Evolutionary conservation across 2,797 vertebrate genomes (phyloP), one percentile per base, ranked within the genome.

Genomic region (Staurois parvus): DNA sequence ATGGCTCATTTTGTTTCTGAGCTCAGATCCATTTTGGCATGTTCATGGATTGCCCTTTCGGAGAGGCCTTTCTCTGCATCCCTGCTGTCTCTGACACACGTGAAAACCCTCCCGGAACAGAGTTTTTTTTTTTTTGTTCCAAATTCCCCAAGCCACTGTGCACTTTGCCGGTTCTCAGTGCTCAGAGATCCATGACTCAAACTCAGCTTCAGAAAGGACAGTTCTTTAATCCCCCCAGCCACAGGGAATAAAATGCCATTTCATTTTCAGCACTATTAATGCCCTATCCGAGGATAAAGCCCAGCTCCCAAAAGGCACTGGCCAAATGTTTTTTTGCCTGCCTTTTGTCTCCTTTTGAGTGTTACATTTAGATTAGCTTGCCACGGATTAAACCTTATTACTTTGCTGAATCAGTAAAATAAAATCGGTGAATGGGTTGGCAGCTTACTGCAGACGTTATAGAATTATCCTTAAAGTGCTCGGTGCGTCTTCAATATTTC

Each of bases 361-460:
- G 92, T 93, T 93, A 93, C 93, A 93, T 92, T 94, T 92, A 93
- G 93, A 94, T 95, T 93, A 93, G 92, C 91, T 93, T 92, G 90
- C 90, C 40, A 89, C 88, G 93, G 93, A 94, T 95, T 94, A 95
- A 92, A 91, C 91, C 88, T 92, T 93, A 92, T 93, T 94, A 92
- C 90, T 86, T 89, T 62, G 74, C 89, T 88, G 91, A 90, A 90
- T 94, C 91, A 92, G 90, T 91, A 69, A 85, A 90, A 89, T 90
- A 90, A 85, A 0, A 88, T 90, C 88, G 73, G 87, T 89, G 82
- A 92, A 92, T 91, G 92, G 91, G 92, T 87, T 90, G 80, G 81
- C 64, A 69, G 87, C 91, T 93, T 92, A 91, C 88, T 88, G 84
- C 73, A 87, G 78, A 84, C 89, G 69, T 90, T 84, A 86, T 81